Conservation (phyloP, 2,113 vertebrate species). For the Ameiurus melas region DNA sequence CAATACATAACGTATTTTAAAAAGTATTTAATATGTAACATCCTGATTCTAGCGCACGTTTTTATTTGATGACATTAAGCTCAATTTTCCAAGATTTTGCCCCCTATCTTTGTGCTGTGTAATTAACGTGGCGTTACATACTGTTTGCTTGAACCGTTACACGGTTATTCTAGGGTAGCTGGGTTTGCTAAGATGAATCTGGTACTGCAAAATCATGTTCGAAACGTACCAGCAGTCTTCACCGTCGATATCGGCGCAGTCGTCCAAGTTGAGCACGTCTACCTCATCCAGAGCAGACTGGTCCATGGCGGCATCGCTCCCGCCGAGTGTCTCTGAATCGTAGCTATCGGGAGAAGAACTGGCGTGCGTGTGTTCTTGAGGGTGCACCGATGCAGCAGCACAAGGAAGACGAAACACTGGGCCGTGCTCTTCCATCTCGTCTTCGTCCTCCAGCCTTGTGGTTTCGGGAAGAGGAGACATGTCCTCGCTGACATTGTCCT, state of each 20-base stretch:
- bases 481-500: slow-evolving; percentile 61
- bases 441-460: slow-evolving; percentile 54
- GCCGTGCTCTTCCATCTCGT: slow-evolving; percentile 41
- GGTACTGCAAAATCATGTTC: not conserved
- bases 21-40: not conserved
- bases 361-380: slow-evolving; percentile 49
- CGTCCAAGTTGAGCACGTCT: slow-evolving; percentile 82
- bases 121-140: not conserved
- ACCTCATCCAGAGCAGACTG: slow-evolving; percentile 80
- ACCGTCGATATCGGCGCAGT: slow-evolving; percentile 75
- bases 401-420: slow-evolving; percentile 57
- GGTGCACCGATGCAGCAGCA: slow-evolving; percentile 47
- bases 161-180: not conserved
- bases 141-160: not conserved
- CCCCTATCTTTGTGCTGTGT: not conserved
- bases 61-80: not conserved
- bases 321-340: slow-evolving; percentile 68
- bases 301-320: slow-evolving; percentile 63
- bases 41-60: not conserved
- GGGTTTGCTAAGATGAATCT: not conserved
- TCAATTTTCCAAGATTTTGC: not conserved
- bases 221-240: slow-evolving; percentile 83
- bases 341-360: slow-evolving; percentile 60
- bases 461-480: slow-evolving; percentile 58
- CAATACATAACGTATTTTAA: not conserved